Evolutionary conservation across 2,888 invertebrate species (phyloP), one percentile per base, ranked within the genome.

Genomic region (Coelinius sp.): DNA sequence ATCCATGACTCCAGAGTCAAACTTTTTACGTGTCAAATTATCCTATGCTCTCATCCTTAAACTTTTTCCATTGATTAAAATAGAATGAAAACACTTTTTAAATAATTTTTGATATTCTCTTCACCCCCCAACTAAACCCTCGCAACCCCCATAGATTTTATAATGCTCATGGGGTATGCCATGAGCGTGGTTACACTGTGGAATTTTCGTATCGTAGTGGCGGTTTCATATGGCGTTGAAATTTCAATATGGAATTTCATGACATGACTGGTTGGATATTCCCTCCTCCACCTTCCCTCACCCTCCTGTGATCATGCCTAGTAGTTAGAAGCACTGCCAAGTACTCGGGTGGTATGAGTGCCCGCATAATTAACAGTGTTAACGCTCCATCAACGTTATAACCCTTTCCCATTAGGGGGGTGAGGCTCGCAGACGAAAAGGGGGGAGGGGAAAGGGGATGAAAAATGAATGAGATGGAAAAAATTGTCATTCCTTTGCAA

Each of bases 331-430:
- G 59, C 59, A 59, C 59, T 63, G 67, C 41, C 71, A 72, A 75
- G 75, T 72, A 71, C 59, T 68, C 46, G 46, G 22, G 35, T 59
- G 70, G 73, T 68, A 73, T 74, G 73, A 69, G 75, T 73, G 72
- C 68, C 59, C 68, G 75, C 72, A 76, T 76, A 76, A 76, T 76
- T 76, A 74, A 76, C 75, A 67, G 73, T 66, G 70, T 76, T 74
- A 74, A 71, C 71, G 53, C 66, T 71, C 71, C 65, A 65, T 71
- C 71, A 71, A 71, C 71, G 66, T 66, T 66, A 62, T 59, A 56
- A 65, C 71, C n/a, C 59, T 59, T 59, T 31, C 5, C 20, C 31
- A 59, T 59, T 59, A 59, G 59, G 17, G n/a, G 59, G 35, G 59
- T 59, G 59, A 59, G 35, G 59, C 46, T 17, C 8, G 20, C 46